Percentiles rank a stretch among this genome's conserved stretches.
Conservation (phyloP, 92 coral and sea anemone species). For the Zoanthus sociatus region DNA sequence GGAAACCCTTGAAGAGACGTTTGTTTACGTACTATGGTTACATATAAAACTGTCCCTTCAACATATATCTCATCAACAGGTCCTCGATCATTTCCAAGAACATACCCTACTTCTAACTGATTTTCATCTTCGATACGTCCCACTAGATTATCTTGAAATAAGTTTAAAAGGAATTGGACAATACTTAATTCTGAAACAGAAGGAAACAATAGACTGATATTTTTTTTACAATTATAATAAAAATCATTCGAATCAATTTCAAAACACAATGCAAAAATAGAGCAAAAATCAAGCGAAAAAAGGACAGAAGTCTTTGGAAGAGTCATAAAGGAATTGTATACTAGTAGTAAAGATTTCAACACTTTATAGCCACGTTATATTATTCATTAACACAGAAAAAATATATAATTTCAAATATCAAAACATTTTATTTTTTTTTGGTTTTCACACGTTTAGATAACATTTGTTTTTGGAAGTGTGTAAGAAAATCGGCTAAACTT, state of each 20-base stretch:
- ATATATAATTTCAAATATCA: too few species aligned
- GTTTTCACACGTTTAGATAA: not conserved
- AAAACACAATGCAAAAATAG: not conserved
- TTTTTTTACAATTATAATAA: not conserved
- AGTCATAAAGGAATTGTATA: not conserved
- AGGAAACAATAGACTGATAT: not conserved
- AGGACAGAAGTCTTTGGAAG: not conserved
- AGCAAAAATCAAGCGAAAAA: not conserved
- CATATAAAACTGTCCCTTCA: not conserved
- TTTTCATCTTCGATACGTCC: not conserved
- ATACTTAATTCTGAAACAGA: not conserved
- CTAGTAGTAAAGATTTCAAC: too few species aligned
- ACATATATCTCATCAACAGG: not conserved
- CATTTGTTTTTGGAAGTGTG: too few species aligned
- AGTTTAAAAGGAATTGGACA: not conserved
- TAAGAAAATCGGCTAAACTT: not conserved
- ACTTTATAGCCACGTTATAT: not conserved
- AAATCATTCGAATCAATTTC: not conserved
- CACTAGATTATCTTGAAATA: not conserved
- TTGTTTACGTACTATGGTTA: not conserved
- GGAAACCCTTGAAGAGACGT: not conserved
- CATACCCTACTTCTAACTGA: not conserved
- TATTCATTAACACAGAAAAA: not conserved
- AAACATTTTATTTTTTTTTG: too few species aligned
- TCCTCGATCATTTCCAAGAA: not conserved